Base-by-base conservation (phyloP, 1,140 invertebrate species). In the Leucophenga varia region DNA sequence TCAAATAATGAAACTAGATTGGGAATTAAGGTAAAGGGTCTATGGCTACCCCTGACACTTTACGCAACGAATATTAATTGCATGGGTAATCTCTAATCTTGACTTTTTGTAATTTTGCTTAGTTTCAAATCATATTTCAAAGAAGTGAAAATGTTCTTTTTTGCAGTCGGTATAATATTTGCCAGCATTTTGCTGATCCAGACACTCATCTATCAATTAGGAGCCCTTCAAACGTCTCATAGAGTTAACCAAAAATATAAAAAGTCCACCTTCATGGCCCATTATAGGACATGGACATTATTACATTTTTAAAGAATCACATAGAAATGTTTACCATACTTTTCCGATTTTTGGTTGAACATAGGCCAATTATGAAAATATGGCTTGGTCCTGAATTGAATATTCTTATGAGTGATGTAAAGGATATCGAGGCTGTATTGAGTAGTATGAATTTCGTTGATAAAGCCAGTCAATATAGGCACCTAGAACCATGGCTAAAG, bases 401-500 rank as follows among this genome's bases (percentile, higher is more conserved):
- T 46, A 41, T 73, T 10, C 28, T 73, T 0, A 58, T 68, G 52
- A 30, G 12, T 41, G 53, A 72, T 52, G 54, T 64, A 22, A 64
- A 65, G 20, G 69, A 72, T 49, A 48, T 73, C 1, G 70, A 73
- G 36, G 46, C 53, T 2, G 51, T 73, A 3, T 46, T 73, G 19
- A 59, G 60, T 40, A 58, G 55, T 1, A 22, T 59, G 31, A 52
- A 54, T 3, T 69, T 70, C 28, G 70, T 68, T 38, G 70, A 73
- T 51, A 70, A 73, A 49, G 70, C 70, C n/a, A 52, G 49, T 21
- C 58, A 70, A 17, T 93, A 93, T 55, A 70, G 79, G 21, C 85
- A 84, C 48, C 64, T 93, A 1, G 79, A 82, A 47, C 83, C 84
- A 2, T 91, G 88, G 86, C 79, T 91, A 3, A 83, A 83, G 22